Evolutionary conservation across 1,140 invertebrate genomes (phyloP), one percentile per base, ranked within the genome.

Genomic region (Brachionus paranguensis): DNA sequence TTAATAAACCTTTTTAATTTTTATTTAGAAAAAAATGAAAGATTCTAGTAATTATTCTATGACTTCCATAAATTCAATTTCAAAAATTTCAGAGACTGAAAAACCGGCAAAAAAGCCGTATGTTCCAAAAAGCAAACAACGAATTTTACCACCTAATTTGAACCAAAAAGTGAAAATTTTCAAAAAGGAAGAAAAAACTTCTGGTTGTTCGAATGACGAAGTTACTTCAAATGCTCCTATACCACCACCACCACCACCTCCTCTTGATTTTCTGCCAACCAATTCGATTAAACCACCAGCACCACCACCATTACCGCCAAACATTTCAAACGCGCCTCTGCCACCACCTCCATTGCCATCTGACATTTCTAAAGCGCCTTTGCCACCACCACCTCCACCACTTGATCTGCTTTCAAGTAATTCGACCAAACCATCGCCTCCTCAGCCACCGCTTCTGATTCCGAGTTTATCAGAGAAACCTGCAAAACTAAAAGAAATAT

Each of bases 41-140:
- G 53, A 81, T 20, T 64, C 53, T 17, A 11, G 24, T 81, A 37
- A 41, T 20, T 7, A 8, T 12, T 64, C 53, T 12, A 81, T 33
- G 10, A 41, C 27, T 68, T 60, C 78, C 37, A 4, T 81, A 64
- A 17, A 4, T 79, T 55, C 50, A 3, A 17, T 72, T 72, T 20
- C 53, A 60, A 72, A 72, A 43, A 14, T 1, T n/a, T 17, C 29
- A 41, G 29, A 43, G 29, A 43, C 12, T 8, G 72, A 47, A 50
- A 47, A 45, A 27, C 24, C 72, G 12, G 0, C 43, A 50, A 76
- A 76, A 76, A 76, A 76, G 47, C 72, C 72, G 10, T 76, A 76
- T 76, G 43, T 76, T 20, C 72, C 72, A 8, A 76, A 76, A 50
- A 76, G 72, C 33, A 76, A 76, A 76, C 72, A 76, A 29, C 43